A percentile compares a stretch with the other conserved stretches of the same genome.
Evolutionary conservation across 2,113 vertebrate species (phyloP).

Genomic region (Chelonoidis abingdonii): DNA sequence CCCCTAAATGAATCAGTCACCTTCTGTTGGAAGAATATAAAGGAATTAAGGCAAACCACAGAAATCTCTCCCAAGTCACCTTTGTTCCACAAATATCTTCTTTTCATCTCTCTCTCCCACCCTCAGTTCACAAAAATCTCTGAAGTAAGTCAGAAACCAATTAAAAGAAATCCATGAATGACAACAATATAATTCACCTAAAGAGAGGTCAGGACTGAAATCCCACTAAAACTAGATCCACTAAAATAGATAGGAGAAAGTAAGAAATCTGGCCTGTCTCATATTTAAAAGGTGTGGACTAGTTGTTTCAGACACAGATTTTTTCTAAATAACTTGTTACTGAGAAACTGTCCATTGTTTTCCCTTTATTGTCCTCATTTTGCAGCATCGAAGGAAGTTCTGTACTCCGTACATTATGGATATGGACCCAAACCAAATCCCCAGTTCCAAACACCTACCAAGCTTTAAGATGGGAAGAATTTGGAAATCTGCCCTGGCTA

Average conservation of each 20-base stretch:
- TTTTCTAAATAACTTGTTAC: not conserved
- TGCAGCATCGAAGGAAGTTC: not conserved
- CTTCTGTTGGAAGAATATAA: not conserved
- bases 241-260: not conserved
- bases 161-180: not conserved
- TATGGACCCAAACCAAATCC: not conserved
- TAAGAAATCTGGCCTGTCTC: not conserved
- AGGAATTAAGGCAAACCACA: not conserved
- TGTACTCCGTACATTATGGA: not conserved
- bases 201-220: not conserved
- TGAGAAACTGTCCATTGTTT: not conserved
- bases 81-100: not conserved
- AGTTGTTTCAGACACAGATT: not conserved
- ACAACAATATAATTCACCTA: not conserved
- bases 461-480: not conserved
- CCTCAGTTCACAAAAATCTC: not conserved
- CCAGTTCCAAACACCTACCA: not conserved
- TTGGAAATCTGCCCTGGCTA: not conserved
- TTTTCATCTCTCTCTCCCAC: not conserved
- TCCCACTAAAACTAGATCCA: not conserved
- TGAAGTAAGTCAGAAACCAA: not conserved
- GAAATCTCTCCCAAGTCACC: fast-evolving
- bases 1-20: not conserved
- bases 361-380: not conserved
- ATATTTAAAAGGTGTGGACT: not conserved